A percentile compares a stretch with the other conserved stretches of the same genome.
phyloP scores from a whole-genome alignment of 2,113 vertebrate species.

The Toxotes jaculatrix region DNA sequence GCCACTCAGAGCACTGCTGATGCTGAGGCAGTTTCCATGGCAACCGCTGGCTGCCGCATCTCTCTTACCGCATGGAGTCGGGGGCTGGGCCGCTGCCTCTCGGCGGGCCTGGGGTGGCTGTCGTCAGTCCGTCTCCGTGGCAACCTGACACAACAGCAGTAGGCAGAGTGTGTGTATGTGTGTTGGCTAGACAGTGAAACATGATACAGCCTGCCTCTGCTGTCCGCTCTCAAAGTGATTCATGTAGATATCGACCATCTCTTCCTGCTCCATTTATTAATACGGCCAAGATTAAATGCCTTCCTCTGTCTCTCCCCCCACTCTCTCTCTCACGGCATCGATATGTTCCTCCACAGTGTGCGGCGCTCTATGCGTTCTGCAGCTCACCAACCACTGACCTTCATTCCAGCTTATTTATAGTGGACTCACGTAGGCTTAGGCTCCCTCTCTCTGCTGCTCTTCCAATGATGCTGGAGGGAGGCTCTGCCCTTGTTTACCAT shows the following conservation, averaged over 20 bases:
- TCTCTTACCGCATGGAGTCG: conserved; percentile 47
- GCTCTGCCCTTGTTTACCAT: conserved; percentile 65
- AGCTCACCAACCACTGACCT: conserved; percentile 71
- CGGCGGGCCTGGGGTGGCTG: conserved; percentile 39
- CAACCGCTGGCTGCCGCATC: conserved; percentile 63
- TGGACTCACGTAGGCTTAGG: conserved; percentile 74
- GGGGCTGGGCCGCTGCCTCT: conserved; percentile 42
- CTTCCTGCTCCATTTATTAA: conserved; percentile 64
- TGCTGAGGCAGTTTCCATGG: conserved; percentile 79
- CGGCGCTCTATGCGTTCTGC: conserved; percentile 20
- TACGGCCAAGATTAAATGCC: conserved; percentile 64
- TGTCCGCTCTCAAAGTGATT: conserved; percentile 69
- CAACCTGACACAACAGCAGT: conserved; percentile 76
- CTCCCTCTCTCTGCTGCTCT: conserved; percentile 43
- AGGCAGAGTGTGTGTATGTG: conserved; percentile 36
- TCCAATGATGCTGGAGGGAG: conserved; percentile 53
- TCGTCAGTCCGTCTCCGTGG: conserved; percentile 72
- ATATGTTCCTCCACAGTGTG: conserved; percentile 44
- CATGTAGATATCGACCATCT: conserved; percentile 67
- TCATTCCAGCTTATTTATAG: conserved; percentile 80
- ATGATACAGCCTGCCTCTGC: conserved; percentile 64
- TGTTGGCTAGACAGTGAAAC: conserved; percentile 66
- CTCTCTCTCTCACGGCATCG: conserved; percentile 41
- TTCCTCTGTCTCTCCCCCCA: conserved; percentile 1
- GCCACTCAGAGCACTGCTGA: conserved; percentile 39